Evolutionary conservation across 2,888 invertebrate species (phyloP).

Genomic region (Drosophila affinis): DNA sequence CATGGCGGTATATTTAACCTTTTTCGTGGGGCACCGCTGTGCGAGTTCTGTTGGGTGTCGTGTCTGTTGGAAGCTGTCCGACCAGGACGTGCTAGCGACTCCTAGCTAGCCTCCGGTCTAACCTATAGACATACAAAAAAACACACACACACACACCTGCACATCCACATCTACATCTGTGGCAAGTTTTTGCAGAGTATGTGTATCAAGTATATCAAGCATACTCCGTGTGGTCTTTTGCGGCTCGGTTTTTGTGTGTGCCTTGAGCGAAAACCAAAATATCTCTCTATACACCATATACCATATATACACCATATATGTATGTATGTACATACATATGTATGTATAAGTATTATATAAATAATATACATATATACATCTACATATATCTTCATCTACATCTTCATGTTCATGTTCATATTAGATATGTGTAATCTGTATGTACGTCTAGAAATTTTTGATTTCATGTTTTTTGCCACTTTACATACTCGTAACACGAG

Average conservation of each 20-base stretch:
- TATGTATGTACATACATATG: constrained; percentile 11
- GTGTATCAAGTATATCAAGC: constrained; percentile 39
- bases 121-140: neutral
- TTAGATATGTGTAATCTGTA: constrained; percentile 30
- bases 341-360: constrained; percentile 19
- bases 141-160: constrained; percentile 4
- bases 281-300: constrained; percentile 36
- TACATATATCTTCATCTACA: constrained; percentile 32
- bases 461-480: constrained; percentile 53
- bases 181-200: constrained; percentile 10
- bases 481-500: constrained; percentile 36
- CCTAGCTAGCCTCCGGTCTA: constrained; percentile 1
- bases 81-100: constrained; percentile 11
- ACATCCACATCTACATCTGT: neutral
- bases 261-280: constrained; percentile 52
- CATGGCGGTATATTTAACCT: neutral
- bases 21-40: constrained; percentile 23
- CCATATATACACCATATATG: too few relatives aligned
- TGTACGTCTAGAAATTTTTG: constrained; percentile 44
- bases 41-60: constrained; percentile 11
- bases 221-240: constrained; percentile 55
- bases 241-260: constrained; percentile 34
- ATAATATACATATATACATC: constrained; percentile 4
- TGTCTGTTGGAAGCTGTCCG: constrained; percentile 17
- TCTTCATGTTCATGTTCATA: constrained; percentile 31